Evolutionary conservation across 2,888 invertebrate genomes (phyloP).

Genomic region (Unio delphinus): DNA sequence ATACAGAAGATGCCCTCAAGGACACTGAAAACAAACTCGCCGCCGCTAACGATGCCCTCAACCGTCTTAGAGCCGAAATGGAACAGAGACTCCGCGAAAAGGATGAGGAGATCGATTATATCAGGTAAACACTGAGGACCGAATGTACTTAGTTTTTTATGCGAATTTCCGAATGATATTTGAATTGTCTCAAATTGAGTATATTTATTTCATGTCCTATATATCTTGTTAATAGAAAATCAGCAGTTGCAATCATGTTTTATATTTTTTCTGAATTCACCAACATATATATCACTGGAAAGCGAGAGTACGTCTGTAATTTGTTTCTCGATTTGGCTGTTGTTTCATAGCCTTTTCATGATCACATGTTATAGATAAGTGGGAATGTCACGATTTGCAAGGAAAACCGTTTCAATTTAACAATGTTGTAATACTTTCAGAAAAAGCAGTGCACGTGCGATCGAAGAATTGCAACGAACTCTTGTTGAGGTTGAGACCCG

Average conservation of each 20-base stretch:
- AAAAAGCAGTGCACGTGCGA: conserved; percentile 69
- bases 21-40: conserved; percentile 95
- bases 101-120: conserved; percentile 97
- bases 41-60: conserved; percentile 84
- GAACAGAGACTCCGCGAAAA: conserved; percentile 97
- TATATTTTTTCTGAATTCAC: too few relatives aligned
- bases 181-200: too few relatives aligned
- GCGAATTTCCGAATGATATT: too few relatives aligned
- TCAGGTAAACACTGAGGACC: conserved; percentile 82
- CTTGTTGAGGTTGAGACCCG: conserved; percentile 70
- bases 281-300: too few relatives aligned
- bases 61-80: conserved; percentile 95
- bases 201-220: too few relatives aligned
- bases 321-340: too few relatives aligned
- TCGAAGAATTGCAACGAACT: conserved; percentile 71
- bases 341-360: too few relatives aligned
- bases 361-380: neutral
- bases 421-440: conserved; percentile 42
- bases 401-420: neutral
- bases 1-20: conserved; percentile 94
- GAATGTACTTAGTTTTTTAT: neutral
- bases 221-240: too few relatives aligned
- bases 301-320: too few relatives aligned
- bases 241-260: too few relatives aligned
- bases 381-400: neutral